Evolutionary conservation across 1,140 invertebrate genomes (phyloP), one percentile per base, ranked within the genome.

Genomic region (Aporrectodea caliginosa): DNA sequence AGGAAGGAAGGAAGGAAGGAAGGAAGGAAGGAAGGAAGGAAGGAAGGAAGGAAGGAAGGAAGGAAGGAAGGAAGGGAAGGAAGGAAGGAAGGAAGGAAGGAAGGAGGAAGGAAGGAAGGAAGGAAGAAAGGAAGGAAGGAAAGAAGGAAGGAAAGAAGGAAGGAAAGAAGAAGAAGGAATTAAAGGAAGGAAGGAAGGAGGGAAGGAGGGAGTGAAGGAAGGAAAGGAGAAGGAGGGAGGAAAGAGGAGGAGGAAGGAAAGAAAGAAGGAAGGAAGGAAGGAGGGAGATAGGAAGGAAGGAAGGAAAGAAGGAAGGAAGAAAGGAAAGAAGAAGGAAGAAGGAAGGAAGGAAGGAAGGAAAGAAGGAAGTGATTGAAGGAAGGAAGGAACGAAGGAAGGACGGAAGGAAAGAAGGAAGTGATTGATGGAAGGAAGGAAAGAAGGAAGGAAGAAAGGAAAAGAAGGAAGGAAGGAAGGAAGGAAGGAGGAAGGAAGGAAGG

Each of bases 391-490:
- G 43, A 58, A 58, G 6, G 43, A 58, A 58, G 33, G 75, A 29
- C 33, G 34, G n/a, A 29, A 43, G 29, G 33, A 68, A 58, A 1
- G 33, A 35, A 76, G 1, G 16, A 33, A 74, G 31, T 29, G 73
- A 74, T 1, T 1, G 1, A 74, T 16, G 29, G 71, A 73, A 16
- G 73, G 73, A 74, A 1, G 1, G 73, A 30, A 31, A 33, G 73
- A 74, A 1, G 1, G 73, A 2, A 22, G 2, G 71, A 73, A 1
- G 30, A 33, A 74, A 32, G 73, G 73, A 33, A 74, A 32, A 34
- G 73, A 74, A 14, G 73, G 73, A 74, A 1, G 29, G 73, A 74
- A 32, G 30, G 73, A 74, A 32, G 73, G 73, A 74, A n/a, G 29
- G 73, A 74, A 32, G 2, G 31, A 74, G 1, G 1, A 74, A 32